Evolutionary conservation across 1,140 invertebrate species (phyloP).

Genomic region (Drosophila repletoides): DNA sequence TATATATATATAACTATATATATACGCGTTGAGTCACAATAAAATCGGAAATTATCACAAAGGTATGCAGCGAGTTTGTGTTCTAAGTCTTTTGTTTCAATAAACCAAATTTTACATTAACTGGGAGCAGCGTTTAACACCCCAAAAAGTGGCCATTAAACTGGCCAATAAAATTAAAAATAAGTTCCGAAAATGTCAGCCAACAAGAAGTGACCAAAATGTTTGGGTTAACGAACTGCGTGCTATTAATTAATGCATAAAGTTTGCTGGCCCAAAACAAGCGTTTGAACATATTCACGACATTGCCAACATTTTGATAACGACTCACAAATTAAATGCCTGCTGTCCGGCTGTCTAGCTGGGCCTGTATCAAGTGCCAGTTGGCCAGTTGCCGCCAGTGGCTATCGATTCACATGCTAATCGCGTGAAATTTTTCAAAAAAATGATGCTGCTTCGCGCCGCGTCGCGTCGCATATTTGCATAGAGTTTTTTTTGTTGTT

Average conservation of each 20-base stretch:
- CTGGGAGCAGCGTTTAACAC: slow-evolving; percentile 52
- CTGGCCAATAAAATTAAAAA: slow-evolving; percentile 52
- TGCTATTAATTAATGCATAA: slow-evolving; percentile 71
- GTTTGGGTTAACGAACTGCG: slow-evolving; percentile 70
- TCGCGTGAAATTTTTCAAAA: slow-evolving; percentile 69
- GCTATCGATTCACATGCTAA: slow-evolving; percentile 67
- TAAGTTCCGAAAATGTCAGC: slow-evolving; percentile 38
- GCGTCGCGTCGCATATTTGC: slow-evolving; percentile 46
- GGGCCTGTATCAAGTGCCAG: slow-evolving; percentile 53
- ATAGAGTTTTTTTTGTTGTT: slow-evolving; percentile 45
- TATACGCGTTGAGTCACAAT: too few relatives aligned
- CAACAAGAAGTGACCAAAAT: slow-evolving; percentile 32
- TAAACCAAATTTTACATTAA: slow-evolving; percentile 36
- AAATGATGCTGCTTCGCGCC: background rate
- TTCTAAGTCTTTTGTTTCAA: slow-evolving; percentile 67
- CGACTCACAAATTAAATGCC: slow-evolving; percentile 65
- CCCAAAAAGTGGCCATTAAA: slow-evolving; percentile 43
- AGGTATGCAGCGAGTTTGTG: slow-evolving; percentile 44
- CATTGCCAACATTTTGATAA: slow-evolving; percentile 69
- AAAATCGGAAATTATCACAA: background rate
- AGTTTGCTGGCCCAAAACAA: slow-evolving; percentile 41
- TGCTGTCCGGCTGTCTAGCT: slow-evolving; percentile 3
- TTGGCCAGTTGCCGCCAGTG: slow-evolving; percentile 25
- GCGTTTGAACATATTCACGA: slow-evolving; percentile 64
- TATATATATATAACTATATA: too few relatives aligned